Evolutionary conservation across 2,888 invertebrate genomes (phyloP), one percentile per base, ranked within the genome.

Genomic region (Osedax fenrisi): DNA sequence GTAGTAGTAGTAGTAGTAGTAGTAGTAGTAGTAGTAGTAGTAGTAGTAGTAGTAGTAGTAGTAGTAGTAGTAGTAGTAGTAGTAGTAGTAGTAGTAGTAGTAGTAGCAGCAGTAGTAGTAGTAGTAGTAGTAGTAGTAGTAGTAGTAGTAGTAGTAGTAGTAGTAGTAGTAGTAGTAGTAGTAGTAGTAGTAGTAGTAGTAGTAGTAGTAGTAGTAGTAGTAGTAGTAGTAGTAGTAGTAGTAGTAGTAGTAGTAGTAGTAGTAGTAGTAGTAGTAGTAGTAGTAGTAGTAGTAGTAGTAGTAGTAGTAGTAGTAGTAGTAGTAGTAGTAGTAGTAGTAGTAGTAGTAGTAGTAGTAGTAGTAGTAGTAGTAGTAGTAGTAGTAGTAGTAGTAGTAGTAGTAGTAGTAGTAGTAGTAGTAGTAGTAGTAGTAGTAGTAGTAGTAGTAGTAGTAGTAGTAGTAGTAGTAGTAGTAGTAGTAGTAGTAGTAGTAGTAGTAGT

Each of bases 131-230:
- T 69, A 69, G 69, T 1, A 1, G 69, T 69, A 69, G 1, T 1
- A 69, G 69, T 69, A 69, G 69, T 69, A 69, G 1, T 69, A 69
- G 69, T 1, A 69, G 69, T 69, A 69, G 1, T 69, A 69, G 69
- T 69, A 69, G 69, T 69, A 69, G 69, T 1, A 69, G 69, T 69
- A 69, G 69, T 69, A 69, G 1, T 69, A 69, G 69, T 25, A 26
- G 69, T 26, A 69, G 69, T 1, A 69, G 1, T 69, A 1, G 69
- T 69, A 69, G 69, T 69, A 69, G 69, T 69, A 69, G 69, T 69
- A 69, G 69, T 1, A 1, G 69, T 69, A 69, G 69, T 1, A 69
- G 69, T 69, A 69, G 25, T 25, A 69, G 69, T 69, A 69, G 69
- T 1, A 69, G 1, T 69, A 69, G 69, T 1, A 69, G 69, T 69